A percentile compares a stretch with the other conserved stretches of the same genome.
phyloP scores from a whole-genome alignment of 1,140 invertebrate species.

The Drosophila aff. region DNA sequence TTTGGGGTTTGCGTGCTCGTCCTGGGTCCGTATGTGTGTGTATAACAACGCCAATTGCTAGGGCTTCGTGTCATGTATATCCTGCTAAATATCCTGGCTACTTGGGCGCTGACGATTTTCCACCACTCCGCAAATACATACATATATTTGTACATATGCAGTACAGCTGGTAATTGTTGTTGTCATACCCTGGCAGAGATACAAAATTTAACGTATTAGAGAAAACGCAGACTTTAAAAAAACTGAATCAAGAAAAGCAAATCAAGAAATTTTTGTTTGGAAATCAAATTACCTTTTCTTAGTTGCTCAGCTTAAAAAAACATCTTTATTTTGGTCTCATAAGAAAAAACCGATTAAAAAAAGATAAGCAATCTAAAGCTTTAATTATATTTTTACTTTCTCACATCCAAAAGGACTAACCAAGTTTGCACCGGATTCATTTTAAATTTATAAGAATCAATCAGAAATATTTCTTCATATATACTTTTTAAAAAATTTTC shows the following conservation, averaged over 20 bases:
- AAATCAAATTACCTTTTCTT: slow-evolving; percentile 1
- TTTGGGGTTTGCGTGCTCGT: slow-evolving; percentile 13
- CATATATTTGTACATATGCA: slow-evolving; percentile 9
- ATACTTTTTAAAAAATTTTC: neutral
- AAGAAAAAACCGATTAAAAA: neutral
- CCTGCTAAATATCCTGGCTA: slow-evolving; percentile 70
- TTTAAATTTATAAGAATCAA: neutral
- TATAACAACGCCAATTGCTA: slow-evolving; percentile 65
- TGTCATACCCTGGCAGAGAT: slow-evolving; percentile 9
- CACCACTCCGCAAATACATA: slow-evolving; percentile 43
- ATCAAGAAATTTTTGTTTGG: neutral
- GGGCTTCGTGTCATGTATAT: slow-evolving; percentile 55
- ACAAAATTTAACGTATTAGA: neutral
- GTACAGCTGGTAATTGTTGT: slow-evolving; percentile 76
- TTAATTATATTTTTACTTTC: neutral
- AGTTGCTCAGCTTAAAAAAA: neutral
- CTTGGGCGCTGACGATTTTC: slow-evolving; percentile 36
- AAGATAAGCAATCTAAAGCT: neutral
- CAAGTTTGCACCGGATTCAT: neutral
- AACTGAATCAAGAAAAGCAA: too few species aligned
- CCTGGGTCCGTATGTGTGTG: slow-evolving; percentile 15
- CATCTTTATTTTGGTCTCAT: neutral
- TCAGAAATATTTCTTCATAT: neutral
- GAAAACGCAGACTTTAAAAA: neutral
- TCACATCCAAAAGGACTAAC: neutral